These are phyloP conservation scores for Regulus satrapa DNA, from an alignment of 2,113 vertebrate genomes.

Conservation along the genomic window DNA sequence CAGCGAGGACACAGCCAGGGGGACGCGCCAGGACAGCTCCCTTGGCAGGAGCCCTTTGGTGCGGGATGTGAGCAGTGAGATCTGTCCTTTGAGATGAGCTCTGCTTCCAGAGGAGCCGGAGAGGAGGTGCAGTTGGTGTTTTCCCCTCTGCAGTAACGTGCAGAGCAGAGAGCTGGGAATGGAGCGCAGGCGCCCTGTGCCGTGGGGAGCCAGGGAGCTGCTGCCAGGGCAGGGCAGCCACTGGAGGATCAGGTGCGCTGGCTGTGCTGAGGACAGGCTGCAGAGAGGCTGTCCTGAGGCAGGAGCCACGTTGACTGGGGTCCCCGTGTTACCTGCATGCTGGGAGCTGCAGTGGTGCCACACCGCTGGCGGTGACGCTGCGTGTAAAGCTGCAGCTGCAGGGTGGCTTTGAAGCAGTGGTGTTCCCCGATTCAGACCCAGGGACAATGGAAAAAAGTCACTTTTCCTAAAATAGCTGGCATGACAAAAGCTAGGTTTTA, in stretches of 20 bases:
- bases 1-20: neutral
- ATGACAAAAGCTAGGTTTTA: neutral
- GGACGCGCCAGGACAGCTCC: neutral
- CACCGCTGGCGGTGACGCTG: no score
- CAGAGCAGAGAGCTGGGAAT: neutral
- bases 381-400: neutral
- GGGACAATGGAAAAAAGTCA: neutral
- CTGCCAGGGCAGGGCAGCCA: neutral
- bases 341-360: fast-evolving
- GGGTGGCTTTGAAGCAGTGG: neutral
- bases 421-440: neutral
- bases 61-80: neutral
- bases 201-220: neutral
- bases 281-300: neutral
- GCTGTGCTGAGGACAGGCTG: neutral
- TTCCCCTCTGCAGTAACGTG: neutral
- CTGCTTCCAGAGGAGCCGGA: neutral
- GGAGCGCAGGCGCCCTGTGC: neutral
- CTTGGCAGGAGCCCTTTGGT: neutral
- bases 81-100: neutral
- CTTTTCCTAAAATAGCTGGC: neutral
- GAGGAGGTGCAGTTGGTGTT: neutral
- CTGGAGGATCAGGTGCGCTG: no score
- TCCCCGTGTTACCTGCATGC: neutral
- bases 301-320: fast-evolving